Conservation (phyloP, 2,797 vertebrate species). For the Brachymystax lenok region DNA sequence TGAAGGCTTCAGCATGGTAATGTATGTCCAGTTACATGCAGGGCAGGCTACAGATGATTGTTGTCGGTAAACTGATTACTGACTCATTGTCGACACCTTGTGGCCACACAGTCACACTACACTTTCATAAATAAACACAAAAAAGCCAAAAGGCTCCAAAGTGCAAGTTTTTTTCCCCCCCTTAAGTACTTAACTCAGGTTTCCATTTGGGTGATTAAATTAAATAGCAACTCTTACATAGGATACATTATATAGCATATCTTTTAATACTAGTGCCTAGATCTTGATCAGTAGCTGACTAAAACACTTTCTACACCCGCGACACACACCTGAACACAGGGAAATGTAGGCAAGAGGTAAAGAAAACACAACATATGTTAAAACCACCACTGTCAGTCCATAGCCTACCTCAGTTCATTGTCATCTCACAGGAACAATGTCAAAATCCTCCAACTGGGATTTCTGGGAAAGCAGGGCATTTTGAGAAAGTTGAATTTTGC, state of each 20-base stretch:
- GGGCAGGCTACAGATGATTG: background rate
- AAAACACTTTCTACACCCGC: background rate
- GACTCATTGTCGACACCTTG: constrained; percentile 60
- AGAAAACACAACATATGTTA: background rate
- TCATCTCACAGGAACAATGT: background rate
- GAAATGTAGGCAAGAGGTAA: background rate
- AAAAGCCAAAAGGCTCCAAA: constrained; percentile 25
- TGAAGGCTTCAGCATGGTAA: background rate
- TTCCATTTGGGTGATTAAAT: background rate
- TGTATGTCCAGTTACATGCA: constrained; percentile 1
- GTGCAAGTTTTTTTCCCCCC: constrained; percentile 49
- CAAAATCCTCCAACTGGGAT: background rate
- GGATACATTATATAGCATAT: background rate
- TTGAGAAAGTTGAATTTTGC: background rate
- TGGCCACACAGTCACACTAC: constrained; percentile 39
- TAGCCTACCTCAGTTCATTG: background rate
- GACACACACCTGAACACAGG: background rate
- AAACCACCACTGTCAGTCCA: background rate
- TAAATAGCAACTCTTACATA: background rate
- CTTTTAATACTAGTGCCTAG: background rate
- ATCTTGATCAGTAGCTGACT: background rate
- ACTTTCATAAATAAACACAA: constrained; percentile 50
- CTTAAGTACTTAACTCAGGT: constrained; percentile 15
- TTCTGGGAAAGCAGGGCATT: too few relatives aligned
- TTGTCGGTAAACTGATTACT: constrained; percentile 39